A percentile compares a stretch with the other conserved stretches of the same genome.
phyloP scores from a whole-genome alignment of 2,797 vertebrate genomes.

The Gallinago nigripennis region DNA sequence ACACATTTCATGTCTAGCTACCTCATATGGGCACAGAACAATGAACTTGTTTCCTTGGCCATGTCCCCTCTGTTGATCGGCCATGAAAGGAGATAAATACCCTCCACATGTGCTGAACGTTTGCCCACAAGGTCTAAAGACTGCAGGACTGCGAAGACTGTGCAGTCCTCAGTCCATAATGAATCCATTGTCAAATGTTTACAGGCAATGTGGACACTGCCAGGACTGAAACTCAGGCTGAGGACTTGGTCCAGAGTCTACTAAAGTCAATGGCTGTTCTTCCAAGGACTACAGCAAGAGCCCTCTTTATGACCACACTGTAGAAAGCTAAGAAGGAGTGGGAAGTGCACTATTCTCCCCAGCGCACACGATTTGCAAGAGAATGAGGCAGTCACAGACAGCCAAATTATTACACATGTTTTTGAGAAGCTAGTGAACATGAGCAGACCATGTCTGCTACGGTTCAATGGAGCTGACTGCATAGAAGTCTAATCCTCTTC shows the following conservation, averaged over 20 bases:
- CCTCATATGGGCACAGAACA: not conserved
- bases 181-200: not conserved
- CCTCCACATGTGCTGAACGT: not conserved
- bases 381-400: not conserved
- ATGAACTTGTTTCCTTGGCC: not conserved
- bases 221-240: not conserved
- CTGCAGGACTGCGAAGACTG: not conserved
- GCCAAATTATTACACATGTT: not conserved
- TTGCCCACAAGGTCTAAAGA: not conserved
- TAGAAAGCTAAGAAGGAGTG: not conserved
- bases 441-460: not conserved
- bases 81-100: not conserved
- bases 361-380: not conserved
- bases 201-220: not conserved
- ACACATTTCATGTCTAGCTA: not conserved
- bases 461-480: not conserved
- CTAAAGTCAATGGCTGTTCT: not conserved
- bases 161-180: not conserved
- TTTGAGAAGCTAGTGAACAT: not conserved
- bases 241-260: not conserved
- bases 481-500: slow-evolving; percentile 33
- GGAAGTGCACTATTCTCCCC: not conserved
- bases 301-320: not conserved
- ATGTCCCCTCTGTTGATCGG: not conserved
- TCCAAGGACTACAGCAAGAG: not conserved